Evolutionary conservation across 2,113 vertebrate species (phyloP), one percentile per base, ranked within the genome.

Genomic region (Notechis scutatus): DNA sequence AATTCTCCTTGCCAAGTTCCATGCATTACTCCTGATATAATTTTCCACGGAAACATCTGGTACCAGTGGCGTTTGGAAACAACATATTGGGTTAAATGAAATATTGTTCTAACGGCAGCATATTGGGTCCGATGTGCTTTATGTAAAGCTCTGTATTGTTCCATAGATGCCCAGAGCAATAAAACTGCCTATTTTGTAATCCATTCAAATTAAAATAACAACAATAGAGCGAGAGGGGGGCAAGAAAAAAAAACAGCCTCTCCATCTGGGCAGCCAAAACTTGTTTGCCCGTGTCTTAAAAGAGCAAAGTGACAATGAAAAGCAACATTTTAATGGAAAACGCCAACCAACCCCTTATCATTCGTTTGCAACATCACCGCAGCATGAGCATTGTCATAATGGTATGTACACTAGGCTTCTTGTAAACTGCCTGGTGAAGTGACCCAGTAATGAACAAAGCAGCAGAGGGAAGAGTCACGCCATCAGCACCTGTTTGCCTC

Each of bases 201-300:
- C 81, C 55, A 29, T 90, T 64, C 29, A 87, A 50, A 94, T 94
- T 74, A 90, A 90, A 93, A 90, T 47, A 86, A 45, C 69, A 86
- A 45, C 42, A 85, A 90, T 57, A 39, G 90, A 59, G n/a, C 0
- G 6, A 23, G 10, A 52, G 23, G 23, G 11, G 4, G 26, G 26
- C 29, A 34, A 11, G 11, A 2, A 3, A 61, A 3, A 61, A 42
- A 4, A 26, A 21, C 42, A 26, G 10, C 23, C 24, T n/a, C 50
- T 85, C 91, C 91, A 56, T 92, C 88, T 92, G 91, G 81, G 57
- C 93, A 90, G 91, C 24, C 50, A 87, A 29, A 90, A 69, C 88
- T 87, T 92, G 57, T 92, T 87, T 90, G 42, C 2, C 10, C 42
- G 11, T 57, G 88, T 87, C 57, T 92, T 52, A 56, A 90, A 94